Percentiles rank a stretch among this genome's conserved stretches.
These are phyloP conservation scores for Sardina pilchardus DNA, from an alignment of 2,113 vertebrate genomes.

Conservation along the genomic window DNA sequence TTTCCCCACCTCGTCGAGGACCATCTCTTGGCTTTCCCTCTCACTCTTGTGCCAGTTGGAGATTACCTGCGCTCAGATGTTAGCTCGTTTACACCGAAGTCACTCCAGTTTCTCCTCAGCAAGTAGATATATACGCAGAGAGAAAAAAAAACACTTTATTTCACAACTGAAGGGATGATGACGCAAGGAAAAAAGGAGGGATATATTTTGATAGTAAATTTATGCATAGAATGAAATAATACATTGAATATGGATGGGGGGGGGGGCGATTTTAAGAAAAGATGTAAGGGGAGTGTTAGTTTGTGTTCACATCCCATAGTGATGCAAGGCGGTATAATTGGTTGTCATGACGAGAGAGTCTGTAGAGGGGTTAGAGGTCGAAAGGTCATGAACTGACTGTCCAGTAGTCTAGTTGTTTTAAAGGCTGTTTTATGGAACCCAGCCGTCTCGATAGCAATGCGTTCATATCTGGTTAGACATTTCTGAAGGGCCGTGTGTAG, in stretches of 20 bases:
- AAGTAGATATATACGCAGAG: neutral
- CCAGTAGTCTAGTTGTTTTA: neutral
- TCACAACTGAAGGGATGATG: constrained; percentile 55
- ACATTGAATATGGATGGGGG: constrained; percentile 21
- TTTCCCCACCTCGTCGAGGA: neutral
- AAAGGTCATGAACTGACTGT: neutral
- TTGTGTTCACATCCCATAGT: constrained; percentile 49
- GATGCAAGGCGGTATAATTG: constrained; percentile 24
- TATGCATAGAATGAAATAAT: constrained; percentile 38
- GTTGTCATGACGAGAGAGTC: constrained; percentile 1
- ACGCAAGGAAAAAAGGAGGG: constrained; percentile 52
- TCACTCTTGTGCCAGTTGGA: constrained; percentile 42
- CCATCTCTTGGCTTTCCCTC: neutral
- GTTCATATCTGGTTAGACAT: neutral
- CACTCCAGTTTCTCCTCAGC: neutral
- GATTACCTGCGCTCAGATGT: constrained; percentile 40
- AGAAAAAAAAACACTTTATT: neutral
- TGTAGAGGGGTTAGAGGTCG: neutral
- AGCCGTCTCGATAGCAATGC: neutral
- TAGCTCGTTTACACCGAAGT: constrained; percentile 65
- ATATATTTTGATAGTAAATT: constrained; percentile 51
- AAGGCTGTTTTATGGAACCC: neutral
- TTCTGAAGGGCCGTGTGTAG: neutral
- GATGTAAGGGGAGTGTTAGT: constrained; percentile 33
- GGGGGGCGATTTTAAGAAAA: constrained; percentile 19